Conservation (phyloP, 2,797 vertebrate species). For the Pangasius sanitwongsei region DNA sequence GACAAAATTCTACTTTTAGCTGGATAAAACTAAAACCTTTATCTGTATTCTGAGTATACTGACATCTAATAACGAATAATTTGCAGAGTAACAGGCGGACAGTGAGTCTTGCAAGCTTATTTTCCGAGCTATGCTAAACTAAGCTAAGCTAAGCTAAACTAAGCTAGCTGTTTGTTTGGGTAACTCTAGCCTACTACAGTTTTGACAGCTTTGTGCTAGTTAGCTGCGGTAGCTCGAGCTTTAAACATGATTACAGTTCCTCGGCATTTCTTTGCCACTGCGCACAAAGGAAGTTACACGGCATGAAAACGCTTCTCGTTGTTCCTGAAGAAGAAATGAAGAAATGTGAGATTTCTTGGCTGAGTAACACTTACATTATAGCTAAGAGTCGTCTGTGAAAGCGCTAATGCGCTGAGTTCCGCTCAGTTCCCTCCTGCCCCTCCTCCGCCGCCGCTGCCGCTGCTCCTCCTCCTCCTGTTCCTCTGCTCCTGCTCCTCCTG, state of each 20-base stretch:
- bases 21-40: not conserved
- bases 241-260: not conserved
- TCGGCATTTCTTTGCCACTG: not conserved
- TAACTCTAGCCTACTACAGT: conserved; percentile 8
- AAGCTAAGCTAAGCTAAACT: not conserved
- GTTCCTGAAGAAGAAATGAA: not conserved
- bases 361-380: not conserved
- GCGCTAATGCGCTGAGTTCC: not conserved
- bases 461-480: too few species aligned
- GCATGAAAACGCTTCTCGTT: not conserved
- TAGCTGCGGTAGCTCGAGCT: not conserved
- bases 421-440: not conserved
- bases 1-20: not conserved
- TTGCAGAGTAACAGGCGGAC: not conserved
- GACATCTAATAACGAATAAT: too few species aligned
- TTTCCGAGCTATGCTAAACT: not conserved
- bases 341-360: not conserved
- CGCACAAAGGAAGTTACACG: not conserved
- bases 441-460: too few species aligned
- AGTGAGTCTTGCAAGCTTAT: too few species aligned
- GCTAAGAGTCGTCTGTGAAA: not conserved
- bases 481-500: too few species aligned
- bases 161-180: conserved; percentile 11
- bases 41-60: not conserved
- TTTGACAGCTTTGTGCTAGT: conserved; percentile 37